These are phyloP conservation scores for Epinephelus moara DNA, from an alignment of 2,113 vertebrate species.

Conservation along the genomic window DNA sequence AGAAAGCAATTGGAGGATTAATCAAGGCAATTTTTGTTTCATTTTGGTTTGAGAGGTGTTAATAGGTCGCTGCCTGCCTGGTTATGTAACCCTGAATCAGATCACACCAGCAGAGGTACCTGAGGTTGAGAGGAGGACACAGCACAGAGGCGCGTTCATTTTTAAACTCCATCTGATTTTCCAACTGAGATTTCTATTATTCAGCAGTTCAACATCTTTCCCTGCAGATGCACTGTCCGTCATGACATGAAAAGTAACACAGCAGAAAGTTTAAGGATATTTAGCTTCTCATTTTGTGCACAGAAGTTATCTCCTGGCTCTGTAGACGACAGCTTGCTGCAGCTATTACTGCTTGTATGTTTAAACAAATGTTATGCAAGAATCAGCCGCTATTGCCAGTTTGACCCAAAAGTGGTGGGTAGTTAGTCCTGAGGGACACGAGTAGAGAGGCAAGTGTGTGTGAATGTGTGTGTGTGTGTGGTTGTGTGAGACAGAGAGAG, in stretches of 20 bases:
- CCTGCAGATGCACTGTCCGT: neutral
- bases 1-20: neutral
- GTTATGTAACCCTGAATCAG: constrained; percentile 39
- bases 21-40: neutral
- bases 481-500: neutral
- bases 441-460: neutral
- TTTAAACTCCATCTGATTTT: constrained; percentile 46
- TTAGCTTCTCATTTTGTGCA: neutral
- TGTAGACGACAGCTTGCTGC: neutral
- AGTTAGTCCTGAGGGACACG: constrained; percentile 1
- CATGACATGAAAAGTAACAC: neutral
- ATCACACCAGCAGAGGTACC: constrained; percentile 22
- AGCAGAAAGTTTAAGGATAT: neutral
- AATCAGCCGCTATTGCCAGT: constrained; percentile 24
- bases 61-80: neutral
- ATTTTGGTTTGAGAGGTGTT: constrained; percentile 16
- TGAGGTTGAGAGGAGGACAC: constrained; percentile 33
- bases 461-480: neutral
- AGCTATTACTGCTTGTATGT: neutral
- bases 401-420: constrained; percentile 35
- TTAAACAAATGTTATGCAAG: constrained; percentile 31
- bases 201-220: constrained; percentile 21
- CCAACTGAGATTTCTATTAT: constrained; percentile 51
- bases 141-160: constrained; percentile 33
- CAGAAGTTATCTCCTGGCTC: neutral